Base-by-base conservation (phyloP, 2,888 invertebrate species). In the Allophyes oxyacanthae region DNA sequence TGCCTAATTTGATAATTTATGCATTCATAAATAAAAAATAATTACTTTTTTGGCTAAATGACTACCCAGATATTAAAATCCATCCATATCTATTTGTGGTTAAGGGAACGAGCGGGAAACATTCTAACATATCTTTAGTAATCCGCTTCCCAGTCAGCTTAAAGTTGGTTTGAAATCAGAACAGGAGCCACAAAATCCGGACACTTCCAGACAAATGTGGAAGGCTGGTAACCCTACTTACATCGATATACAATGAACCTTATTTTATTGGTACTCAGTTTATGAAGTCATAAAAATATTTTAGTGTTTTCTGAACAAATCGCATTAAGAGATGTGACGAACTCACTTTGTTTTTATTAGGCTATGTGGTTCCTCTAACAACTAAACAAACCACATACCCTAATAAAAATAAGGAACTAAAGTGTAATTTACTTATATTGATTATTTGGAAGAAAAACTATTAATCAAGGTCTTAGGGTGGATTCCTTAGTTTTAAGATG, bases 281-380 rank as follows among this genome's bases (percentile, higher is more conserved):
- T 78, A 78, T 72, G 69, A 58, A 49, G 46, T 66, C 65, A 70
- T 84, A 80, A 82, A 74, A 61, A 65, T 57, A 70, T 66, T 68
- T 80, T 59, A 66, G 64, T 63, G 62, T 65, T 58, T 62, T 49
- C 48, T 43, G 65, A 65, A 70, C 70, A 75, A 73, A 75, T 64
- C 56, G 45, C 45, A 48, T 53, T 59, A 45, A 58, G 48, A 13
- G 34, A 57, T 45, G 43, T 61, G 59, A 57, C 51, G 49, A 62
- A 52, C 53, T 53, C 28, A 41, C 52, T 55, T 67, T 73, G 30
- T 52, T 71, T 62, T 71, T 63, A 50, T 55, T 34, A 9, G 50
- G 54, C 59, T 61, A 54, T 64, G 38, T 45, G 34, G 36, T 53
- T 58, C 26, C 11, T 51, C 26, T 48, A 48, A 28, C 32, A n/a